Base-by-base conservation (phyloP, 2,113 vertebrate species). In the Capricornis sumatraensis region DNA sequence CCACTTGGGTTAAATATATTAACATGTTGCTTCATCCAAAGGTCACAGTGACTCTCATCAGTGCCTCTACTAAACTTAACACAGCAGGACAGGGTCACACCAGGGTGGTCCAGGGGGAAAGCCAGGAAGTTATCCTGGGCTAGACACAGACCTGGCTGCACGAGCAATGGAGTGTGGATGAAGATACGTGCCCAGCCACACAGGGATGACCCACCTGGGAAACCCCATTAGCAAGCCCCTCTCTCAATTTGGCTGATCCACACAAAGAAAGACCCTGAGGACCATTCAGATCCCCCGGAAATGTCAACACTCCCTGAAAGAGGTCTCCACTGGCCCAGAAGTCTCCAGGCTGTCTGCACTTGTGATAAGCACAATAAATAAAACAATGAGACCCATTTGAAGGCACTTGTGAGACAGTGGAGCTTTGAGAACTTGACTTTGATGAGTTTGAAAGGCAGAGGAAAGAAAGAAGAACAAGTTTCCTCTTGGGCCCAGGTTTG, bases 341-440 rank as follows among this genome's bases (percentile, higher is more conserved):
- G 81, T 95, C 97, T 95, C 95, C 84, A 71, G 95, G 58, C 95
- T 95, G 92, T 79, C 94, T 96, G 90, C 95, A 96, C 89, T 97
- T 96, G 94, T 96, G 96, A 97, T 98, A 97, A 97, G 94, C 96
- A 96, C 96, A 97, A 96, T 97, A 97, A 98, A 96, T 97, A 97
- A 98, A 98, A 97, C 96, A 98, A 97, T 97, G 97, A 97, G 90
- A 57, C 95, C 96, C 91, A 97, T 97, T 82, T 96, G 94, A 97
- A 97, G 97, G 92, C 85, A 96, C 96, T 96, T 98, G 96, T 94
- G 97, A 97, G 97, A 97, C 92, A 96, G 96, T 33, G 21, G 74
- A 93, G 93, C 97, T 98, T 95, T 95, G 89, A 98, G 96, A 98
- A 97, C 90, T 97, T 94, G 89, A 96, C 96, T 97, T 97, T 97